These are phyloP conservation scores for Rhynchonycteris naso DNA, from an alignment of 2,797 vertebrate species.

Conservation along the genomic window DNA sequence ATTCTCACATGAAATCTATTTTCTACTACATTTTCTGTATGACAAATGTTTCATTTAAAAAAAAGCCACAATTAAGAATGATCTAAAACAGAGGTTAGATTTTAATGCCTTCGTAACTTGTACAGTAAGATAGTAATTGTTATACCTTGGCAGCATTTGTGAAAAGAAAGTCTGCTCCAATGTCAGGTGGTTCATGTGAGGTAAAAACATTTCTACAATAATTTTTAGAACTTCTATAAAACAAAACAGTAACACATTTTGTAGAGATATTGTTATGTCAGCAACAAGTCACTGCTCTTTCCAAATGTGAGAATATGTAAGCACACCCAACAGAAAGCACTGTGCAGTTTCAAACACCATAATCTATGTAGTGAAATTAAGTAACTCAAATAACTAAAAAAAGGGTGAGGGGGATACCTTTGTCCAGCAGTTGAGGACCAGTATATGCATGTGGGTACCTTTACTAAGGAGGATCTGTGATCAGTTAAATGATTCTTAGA, in stretches of 20 bases:
- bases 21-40: slow-evolving; percentile 38
- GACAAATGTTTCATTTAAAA: slow-evolving; percentile 4
- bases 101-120: not conserved
- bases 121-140: not conserved
- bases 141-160: slow-evolving; percentile 93
- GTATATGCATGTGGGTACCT: not conserved
- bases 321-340: not conserved
- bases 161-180: slow-evolving; percentile 93
- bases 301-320: slow-evolving; percentile 8
- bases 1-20: not conserved
- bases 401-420: too few relatives aligned
- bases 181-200: slow-evolving; percentile 91
- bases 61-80: slow-evolving; percentile 3
- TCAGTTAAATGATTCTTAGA: slow-evolving; percentile 11
- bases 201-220: slow-evolving; percentile 94
- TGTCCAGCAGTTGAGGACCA: not conserved
- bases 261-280: slow-evolving; percentile 4
- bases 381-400: not conserved
- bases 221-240: slow-evolving; percentile 92
- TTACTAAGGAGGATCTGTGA: not conserved
- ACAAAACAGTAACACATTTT: slow-evolving; percentile 63
- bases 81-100: slow-evolving; percentile 19
- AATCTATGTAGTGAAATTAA: not conserved
- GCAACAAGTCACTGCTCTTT: not conserved
- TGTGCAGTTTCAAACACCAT: slow-evolving; percentile 7